Percentiles rank a stretch among this genome's conserved stretches.
Evolutionary conservation across 64 coral and sea anemone species (phyloP).

Genomic region (Actinia tenebrosa): DNA sequence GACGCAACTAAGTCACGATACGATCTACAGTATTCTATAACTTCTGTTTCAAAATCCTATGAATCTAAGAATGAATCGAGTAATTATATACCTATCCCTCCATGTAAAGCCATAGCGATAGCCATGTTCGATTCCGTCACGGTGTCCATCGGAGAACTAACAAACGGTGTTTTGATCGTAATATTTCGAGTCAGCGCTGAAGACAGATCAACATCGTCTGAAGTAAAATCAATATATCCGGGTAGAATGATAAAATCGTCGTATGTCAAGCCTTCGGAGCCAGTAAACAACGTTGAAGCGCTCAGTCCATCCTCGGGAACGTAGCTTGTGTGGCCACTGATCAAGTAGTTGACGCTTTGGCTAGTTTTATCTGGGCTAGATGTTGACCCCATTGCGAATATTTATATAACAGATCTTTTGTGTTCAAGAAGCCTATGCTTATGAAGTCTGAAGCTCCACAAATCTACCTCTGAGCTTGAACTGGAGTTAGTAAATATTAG

Average conservation of each 20-base stretch:
- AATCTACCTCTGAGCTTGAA: background rate
- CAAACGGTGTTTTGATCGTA: conserved; percentile 74
- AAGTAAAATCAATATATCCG: conserved; percentile 79
- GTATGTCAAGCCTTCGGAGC: conserved; percentile 64
- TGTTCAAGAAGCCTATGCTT: background rate
- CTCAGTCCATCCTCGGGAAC: conserved; percentile 76
- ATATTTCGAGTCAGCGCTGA: conserved; percentile 67
- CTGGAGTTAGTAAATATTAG: background rate
- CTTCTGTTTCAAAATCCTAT: background rate
- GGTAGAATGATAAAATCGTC: conserved; percentile 89
- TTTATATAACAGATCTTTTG: background rate
- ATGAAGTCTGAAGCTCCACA: background rate
- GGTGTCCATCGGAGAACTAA: conserved; percentile 90
- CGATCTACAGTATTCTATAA: background rate
- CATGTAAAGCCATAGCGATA: conserved; percentile 68
- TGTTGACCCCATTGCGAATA: background rate
- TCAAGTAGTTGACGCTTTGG: conserved; percentile 56
- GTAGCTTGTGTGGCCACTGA: conserved; percentile 86
- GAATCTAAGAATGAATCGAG: background rate
- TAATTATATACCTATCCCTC: conserved; percentile 77
- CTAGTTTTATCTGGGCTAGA: background rate
- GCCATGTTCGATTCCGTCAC: conserved; percentile 93
- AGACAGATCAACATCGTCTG: conserved; percentile 66
- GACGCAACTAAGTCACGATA: background rate
- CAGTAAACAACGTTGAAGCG: conserved; percentile 53